Evolutionary conservation across 2,888 invertebrate genomes (phyloP), one percentile per base, ranked within the genome.

Genomic region (Ornithoptera alexandrae): DNA sequence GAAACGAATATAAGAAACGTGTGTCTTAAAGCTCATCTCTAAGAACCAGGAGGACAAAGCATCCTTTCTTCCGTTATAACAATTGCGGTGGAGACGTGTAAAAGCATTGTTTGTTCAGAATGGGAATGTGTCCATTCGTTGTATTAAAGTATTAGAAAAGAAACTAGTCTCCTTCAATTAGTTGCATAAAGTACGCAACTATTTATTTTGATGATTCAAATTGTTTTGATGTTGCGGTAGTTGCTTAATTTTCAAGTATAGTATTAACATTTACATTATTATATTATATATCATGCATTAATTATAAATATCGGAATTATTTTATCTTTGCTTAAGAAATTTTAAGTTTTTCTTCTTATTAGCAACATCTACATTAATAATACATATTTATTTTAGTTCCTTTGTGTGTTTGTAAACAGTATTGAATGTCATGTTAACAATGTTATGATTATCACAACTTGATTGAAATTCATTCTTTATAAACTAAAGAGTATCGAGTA

Each of bases 81-180:
- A 87, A 86, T 85, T 81, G 82, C 79, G 79, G 79, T 77, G 74
- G 80, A 76, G 84, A 77, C 85, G 87, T 85, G 86, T 85, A 85
- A 85, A 75, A 74, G 80, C 79, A 85, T 90, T 90, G 89, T 90
- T 85, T 80, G 79, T 72, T 68, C 69, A 76, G 72, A 75, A 78
- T 75, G 75, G 77, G 76, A 80, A 78, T 77, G 74, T 78, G 77
- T 71, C 74, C 76, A 73, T 75, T 75, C 69, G 67, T 76, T 71
- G 70, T 72, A 66, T 64, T 42, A 57, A 30, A 70, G 18, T 50
- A 72, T 79, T 83, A 78, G 83, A 81, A 80, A 79, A 79, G 82
- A 81, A 79, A 74, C 76, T 24, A 64, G 24, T 42, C 17, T 65
- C 58, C 62, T 69, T 15, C n/a, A 20, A 56, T 18, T 4, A 22